These are phyloP conservation scores for Drosophila merina DNA, from an alignment of 2,888 invertebrate genomes.

Conservation along the genomic window DNA sequence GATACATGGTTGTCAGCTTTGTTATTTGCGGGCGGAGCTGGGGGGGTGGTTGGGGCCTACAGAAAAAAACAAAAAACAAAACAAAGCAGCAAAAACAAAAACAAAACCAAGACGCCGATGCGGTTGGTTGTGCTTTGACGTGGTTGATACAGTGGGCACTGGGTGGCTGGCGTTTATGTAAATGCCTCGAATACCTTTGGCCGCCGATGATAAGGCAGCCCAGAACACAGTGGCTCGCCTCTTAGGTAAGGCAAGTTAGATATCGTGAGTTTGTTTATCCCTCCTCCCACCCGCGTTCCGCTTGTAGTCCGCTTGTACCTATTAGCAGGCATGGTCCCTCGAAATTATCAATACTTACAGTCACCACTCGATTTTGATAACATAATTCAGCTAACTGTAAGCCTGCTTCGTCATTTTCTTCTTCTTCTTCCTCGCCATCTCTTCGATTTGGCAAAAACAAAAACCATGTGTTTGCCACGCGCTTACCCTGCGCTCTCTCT, in stretches of 20 bases:
- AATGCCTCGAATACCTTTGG: constrained; percentile 47
- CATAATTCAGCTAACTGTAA: constrained; percentile 40
- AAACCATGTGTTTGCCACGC: constrained; percentile 78
- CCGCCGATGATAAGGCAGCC: constrained; percentile 29
- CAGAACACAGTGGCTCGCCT: constrained; percentile 24
- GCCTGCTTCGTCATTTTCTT: constrained; percentile 40
- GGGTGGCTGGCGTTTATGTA: constrained; percentile 36
- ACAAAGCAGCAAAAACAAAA: not conserved
- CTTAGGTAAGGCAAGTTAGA: not conserved
- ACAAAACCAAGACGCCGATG: constrained; percentile 9
- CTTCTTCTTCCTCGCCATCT: constrained; percentile 43
- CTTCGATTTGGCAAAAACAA: constrained; percentile 71
- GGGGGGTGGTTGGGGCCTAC: not conserved
- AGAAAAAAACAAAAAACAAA: not conserved
- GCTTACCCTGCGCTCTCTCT: constrained; percentile 46
- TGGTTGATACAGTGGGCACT: constrained; percentile 14
- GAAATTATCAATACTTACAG: not conserved
- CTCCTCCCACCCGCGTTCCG: not conserved
- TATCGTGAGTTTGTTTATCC: constrained; percentile 1
- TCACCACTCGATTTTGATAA: constrained; percentile 5
- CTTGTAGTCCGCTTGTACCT: too few species aligned
- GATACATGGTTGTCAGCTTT: constrained; percentile 52
- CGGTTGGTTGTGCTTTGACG: not conserved
- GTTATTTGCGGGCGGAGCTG: not conserved
- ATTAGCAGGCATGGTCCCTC: too few species aligned